Base-by-base conservation (phyloP, 2,113 vertebrate genomes). In the Cephalophus harveyi region DNA sequence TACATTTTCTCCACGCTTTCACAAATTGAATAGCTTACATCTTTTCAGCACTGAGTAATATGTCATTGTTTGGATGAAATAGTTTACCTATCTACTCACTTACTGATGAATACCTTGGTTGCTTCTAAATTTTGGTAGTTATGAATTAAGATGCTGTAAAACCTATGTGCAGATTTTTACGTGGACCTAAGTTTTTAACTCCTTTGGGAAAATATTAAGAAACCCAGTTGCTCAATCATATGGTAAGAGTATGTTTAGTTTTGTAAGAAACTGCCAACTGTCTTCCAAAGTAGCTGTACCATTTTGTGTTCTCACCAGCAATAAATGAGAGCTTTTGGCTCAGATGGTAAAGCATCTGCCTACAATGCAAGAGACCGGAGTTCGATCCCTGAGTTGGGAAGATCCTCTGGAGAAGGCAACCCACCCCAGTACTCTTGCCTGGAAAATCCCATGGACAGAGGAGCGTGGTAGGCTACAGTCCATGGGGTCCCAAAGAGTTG, bases 61-160 rank as follows among this genome's bases (percentile, higher is more conserved):
- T 4, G 79, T 36, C 36, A 79, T 78, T 81, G 64, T n/a, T 71
- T 64, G 46, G 10, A 67, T 30, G 19, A 23, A 23, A 60, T 9
- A 64, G 30, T 36, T 79, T 64, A 23, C 54, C 74, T 85, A 55
- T n/a, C 21, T 17, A 11, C 21, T 64, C 28, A 59, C 59, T 84
- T 50, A 40, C 59, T 92, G 33, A 92, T 8, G 30, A 40, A 40
- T 27, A 82, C 30, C 25, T 87, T 87, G 52, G 19, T 50, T 87
- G 48, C 17, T 95, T 86, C 28, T 54, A 57, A 50, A 27, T 87
- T 57, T 92, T 81, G 74, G 11, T 5, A 87, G 64, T 82, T 95
- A 82, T 1, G 3, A 78, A 46, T 46, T 62, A 85, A 85, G 54
- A 23, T 60, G 28, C 64, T 62, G 14, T 91, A 90, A 78, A 78